These are phyloP conservation scores for Drosophila fuyamai DNA, from an alignment of 1,140 invertebrate genomes.

Conservation along the genomic window DNA sequence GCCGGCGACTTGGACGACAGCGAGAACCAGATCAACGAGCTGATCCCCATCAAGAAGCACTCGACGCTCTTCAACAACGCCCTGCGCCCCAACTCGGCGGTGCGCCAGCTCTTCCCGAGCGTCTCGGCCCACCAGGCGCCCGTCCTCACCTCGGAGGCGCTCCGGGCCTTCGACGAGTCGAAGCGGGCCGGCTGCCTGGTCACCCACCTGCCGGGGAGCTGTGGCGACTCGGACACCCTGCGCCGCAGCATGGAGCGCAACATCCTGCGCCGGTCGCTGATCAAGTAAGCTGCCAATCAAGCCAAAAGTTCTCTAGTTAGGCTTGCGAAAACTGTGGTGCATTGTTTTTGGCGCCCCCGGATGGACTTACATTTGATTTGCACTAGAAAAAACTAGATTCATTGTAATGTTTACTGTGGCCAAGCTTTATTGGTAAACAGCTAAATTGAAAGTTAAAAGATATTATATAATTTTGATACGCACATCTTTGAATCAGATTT, in stretches of 20 bases:
- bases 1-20: constrained; percentile 65
- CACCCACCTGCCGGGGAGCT: constrained; percentile 80
- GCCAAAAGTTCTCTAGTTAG: neutral
- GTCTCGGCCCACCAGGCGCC: constrained; percentile 87
- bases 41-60: constrained; percentile 83
- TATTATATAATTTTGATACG: too few species aligned
- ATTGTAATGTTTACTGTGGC: too few species aligned
- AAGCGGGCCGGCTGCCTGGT: constrained; percentile 86
- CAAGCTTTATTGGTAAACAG: too few species aligned
- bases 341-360: neutral
- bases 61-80: constrained; percentile 84
- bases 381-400: too few species aligned
- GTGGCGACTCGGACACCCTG: constrained; percentile 86
- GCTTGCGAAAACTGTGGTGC: neutral
- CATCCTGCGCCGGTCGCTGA: constrained; percentile 88
- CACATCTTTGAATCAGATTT: too few species aligned
- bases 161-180: constrained; percentile 88
- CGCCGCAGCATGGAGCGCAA: constrained; percentile 90
- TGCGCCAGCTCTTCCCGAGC: constrained; percentile 89
- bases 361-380: too few species aligned
- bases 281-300: constrained; percentile 86
- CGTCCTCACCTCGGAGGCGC: constrained; percentile 88
- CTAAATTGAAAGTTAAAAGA: too few species aligned
- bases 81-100: constrained; percentile 88
- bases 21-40: constrained; percentile 82